phyloP scores from a whole-genome alignment of 2,797 vertebrate species.

The Enteromius afrohamiltoni region DNA sequence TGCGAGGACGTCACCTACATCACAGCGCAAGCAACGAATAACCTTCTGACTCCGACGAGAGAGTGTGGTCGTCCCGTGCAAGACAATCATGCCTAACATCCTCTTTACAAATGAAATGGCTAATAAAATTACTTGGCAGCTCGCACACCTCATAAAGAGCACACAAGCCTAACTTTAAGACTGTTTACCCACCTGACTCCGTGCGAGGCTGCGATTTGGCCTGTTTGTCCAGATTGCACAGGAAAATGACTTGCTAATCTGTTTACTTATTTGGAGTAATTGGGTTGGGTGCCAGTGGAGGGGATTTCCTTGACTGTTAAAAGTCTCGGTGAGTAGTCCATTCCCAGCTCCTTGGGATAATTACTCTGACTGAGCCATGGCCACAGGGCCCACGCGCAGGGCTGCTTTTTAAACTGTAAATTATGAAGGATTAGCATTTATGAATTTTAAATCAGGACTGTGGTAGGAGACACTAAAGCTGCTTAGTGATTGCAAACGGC shows the following conservation, averaged over 20 bases:
- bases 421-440: constrained; percentile 99
- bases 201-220: constrained; percentile 91
- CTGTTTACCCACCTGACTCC: constrained; percentile 94
- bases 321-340: constrained; percentile 99
- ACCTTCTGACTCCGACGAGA: constrained; percentile 64
- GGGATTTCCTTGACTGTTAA: constrained; percentile 98
- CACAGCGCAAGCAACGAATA: constrained; percentile 66
- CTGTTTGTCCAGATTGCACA: constrained; percentile 96
- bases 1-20: constrained; percentile 65
- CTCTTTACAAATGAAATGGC: constrained; percentile 68
- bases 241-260: constrained; percentile 99
- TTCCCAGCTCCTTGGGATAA: constrained; percentile 99
- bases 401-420: constrained; percentile 99
- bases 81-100: constrained; percentile 68
- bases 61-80: constrained; percentile 71
- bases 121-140: constrained; percentile 77
- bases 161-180: constrained; percentile 82
- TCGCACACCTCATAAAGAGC: constrained; percentile 71
- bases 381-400: constrained; percentile 98
- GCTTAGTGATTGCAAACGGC: constrained; percentile 97
- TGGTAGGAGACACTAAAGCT: constrained; percentile 99
- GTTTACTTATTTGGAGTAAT: constrained; percentile 99
- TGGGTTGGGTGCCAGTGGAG: constrained; percentile 96
- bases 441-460: constrained; percentile 99
- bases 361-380: constrained; percentile 99